phyloP scores from a whole-genome alignment of 1,140 invertebrate species.

The Pogonomyrmex barbatus region DNA sequence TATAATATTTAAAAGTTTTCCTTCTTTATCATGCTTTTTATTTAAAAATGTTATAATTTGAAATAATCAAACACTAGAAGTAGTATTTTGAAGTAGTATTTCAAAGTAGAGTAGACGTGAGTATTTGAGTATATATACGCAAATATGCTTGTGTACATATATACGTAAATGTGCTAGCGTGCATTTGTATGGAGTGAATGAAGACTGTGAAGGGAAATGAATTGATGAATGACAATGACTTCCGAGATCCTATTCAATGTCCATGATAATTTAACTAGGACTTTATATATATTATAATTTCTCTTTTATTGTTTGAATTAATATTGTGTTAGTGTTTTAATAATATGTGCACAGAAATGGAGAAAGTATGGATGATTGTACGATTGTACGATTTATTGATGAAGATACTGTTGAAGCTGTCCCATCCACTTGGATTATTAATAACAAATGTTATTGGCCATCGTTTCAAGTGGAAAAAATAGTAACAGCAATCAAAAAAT shows the following conservation, averaged over 20 bases:
- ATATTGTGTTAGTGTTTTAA: not conserved
- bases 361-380: not conserved
- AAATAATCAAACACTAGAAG: not conserved
- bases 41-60: not conserved
- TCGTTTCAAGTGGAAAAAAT: constrained; percentile 5
- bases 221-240: no score
- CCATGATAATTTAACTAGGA: no score
- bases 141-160: not conserved
- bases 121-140: not conserved
- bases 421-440: constrained; percentile 8
- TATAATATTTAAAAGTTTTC: not conserved
- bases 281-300: no score
- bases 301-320: not conserved
- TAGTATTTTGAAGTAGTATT: no score
- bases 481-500: not conserved
- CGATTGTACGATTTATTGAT: not conserved
- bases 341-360: not conserved
- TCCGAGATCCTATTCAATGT: no score
- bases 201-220: no score
- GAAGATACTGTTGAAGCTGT: constrained; percentile 13
- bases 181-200: not conserved
- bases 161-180: not conserved
- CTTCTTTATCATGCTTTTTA: not conserved
- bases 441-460: constrained; percentile 8
- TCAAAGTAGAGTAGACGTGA: not conserved